phyloP scores from a whole-genome alignment of 2,797 vertebrate genomes.

The Anas capensis region DNA sequence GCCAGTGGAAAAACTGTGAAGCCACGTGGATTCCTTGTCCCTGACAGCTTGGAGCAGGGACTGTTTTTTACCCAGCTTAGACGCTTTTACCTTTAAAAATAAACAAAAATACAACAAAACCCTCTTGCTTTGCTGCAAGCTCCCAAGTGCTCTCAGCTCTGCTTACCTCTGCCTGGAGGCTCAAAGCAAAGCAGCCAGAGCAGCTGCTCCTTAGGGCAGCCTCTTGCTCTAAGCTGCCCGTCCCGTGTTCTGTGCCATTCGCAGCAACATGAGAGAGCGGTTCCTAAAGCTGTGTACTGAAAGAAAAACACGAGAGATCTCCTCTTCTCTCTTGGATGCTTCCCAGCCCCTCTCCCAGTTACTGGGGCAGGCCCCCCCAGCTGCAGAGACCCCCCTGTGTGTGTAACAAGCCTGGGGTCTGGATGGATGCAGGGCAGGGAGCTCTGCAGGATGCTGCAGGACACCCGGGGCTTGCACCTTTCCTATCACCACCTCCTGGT shows the following conservation, averaged over 20 bases:
- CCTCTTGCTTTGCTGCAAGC: background rate
- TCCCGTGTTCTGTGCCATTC: background rate
- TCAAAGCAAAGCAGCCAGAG: background rate
- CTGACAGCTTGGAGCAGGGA: background rate
- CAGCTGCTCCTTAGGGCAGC: background rate
- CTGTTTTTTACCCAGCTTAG: background rate
- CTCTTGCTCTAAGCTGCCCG: background rate
- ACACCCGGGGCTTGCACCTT: too few relatives aligned
- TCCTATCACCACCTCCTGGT: background rate
- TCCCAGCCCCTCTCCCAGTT: background rate
- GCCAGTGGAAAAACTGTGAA: background rate
- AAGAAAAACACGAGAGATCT: background rate
- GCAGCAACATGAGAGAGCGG: background rate
- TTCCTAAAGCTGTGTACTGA: background rate
- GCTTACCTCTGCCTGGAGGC: background rate
- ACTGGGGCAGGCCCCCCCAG: background rate
- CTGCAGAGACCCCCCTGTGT: background rate
- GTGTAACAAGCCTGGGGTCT: background rate
- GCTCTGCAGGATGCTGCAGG: background rate
- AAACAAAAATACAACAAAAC: too few relatives aligned
- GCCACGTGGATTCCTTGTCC: rapidly evolving
- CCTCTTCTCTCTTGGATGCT: background rate
- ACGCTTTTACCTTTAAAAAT: background rate
- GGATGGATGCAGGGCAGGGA: background rate
- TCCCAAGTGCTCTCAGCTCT: background rate